These are phyloP conservation scores for Microctonus brassicae DNA, from an alignment of 2,888 invertebrate species.

Conservation along the genomic window DNA sequence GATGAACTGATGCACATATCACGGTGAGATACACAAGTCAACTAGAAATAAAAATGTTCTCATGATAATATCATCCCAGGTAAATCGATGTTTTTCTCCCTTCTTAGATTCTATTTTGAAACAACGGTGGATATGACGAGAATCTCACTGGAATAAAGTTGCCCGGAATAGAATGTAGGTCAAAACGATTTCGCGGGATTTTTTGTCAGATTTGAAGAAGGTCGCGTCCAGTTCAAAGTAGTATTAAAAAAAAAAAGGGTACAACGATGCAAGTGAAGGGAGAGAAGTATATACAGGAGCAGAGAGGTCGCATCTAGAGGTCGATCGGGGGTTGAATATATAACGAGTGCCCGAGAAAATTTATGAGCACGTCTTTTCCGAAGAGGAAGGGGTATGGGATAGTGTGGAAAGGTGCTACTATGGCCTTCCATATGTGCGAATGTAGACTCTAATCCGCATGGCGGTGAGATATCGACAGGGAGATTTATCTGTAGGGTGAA, in stretches of 20 bases:
- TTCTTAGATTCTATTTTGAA: conserved; percentile 21
- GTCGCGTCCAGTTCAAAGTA: conserved; percentile 40
- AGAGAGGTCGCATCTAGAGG: conserved; percentile 19
- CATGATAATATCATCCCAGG: conserved; percentile 29
- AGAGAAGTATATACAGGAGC: conserved; percentile 15
- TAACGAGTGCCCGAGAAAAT: conserved; percentile 42
- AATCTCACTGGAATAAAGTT: conserved; percentile 25
- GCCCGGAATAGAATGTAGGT: conserved; percentile 35
- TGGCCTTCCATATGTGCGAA: conserved; percentile 52
- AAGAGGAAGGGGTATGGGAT: conserved; percentile 9
- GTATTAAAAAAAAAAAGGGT: conserved; percentile 13
- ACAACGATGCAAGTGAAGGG: conserved; percentile 11
- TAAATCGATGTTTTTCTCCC: conserved; percentile 25
- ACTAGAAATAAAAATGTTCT: conserved; percentile 10
- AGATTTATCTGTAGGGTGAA: conserved; percentile 62
- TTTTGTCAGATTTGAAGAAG: conserved; percentile 60
- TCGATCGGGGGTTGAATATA: conserved; percentile 43
- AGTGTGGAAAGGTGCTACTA: conserved; percentile 31
- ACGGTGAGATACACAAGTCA: not conserved
- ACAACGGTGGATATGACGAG: conserved; percentile 1
- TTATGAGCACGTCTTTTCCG: conserved; percentile 37
- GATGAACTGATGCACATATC: no score
- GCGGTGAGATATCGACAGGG: conserved; percentile 67
- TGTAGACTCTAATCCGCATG: conserved; percentile 66
- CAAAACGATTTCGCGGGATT: conserved; percentile 30